Evolutionary conservation across 1,140 invertebrate genomes (phyloP).

Genomic region (Oncopeltus fasciatus): DNA sequence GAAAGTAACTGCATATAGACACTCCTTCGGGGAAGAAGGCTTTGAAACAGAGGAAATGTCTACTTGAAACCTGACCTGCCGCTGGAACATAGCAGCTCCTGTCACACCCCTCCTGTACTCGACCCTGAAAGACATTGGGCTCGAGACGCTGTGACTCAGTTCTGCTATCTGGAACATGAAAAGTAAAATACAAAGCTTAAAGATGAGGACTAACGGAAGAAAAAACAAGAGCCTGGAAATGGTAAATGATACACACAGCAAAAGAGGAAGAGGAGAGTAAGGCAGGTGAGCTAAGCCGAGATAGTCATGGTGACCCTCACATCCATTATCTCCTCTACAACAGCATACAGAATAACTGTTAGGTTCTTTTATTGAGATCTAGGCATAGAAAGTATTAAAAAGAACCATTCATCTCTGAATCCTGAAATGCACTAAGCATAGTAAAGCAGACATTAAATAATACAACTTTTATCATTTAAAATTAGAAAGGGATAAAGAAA

Average conservation of each 20-base stretch:
- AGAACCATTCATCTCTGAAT: too few species aligned
- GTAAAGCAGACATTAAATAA: too few species aligned
- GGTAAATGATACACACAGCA: background rate
- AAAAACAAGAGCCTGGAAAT: background rate
- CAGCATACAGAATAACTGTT: too few species aligned
- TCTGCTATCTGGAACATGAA: constrained; percentile 86
- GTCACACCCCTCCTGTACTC: constrained; percentile 90
- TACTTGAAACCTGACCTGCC: constrained; percentile 90
- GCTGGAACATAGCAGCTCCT: constrained; percentile 87
- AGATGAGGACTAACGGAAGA: background rate
- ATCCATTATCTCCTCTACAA: constrained; percentile 1
- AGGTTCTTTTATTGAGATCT: too few species aligned
- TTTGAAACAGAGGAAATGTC: constrained; percentile 56
- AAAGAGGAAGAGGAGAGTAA: background rate
- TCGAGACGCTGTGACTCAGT: constrained; percentile 93
- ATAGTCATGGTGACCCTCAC: background rate
- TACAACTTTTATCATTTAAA: too few species aligned
- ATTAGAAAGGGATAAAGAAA: too few species aligned
- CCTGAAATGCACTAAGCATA: too few species aligned
- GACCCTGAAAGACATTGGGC: constrained; percentile 92
- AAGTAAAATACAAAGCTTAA: background rate
- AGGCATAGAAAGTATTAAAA: too few species aligned
- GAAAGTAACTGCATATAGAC: constrained; percentile 86
- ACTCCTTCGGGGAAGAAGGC: constrained; percentile 57
- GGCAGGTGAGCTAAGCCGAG: background rate